Base-by-base conservation (phyloP, 2,113 vertebrate genomes). In the Nanorana parkeri region DNA sequence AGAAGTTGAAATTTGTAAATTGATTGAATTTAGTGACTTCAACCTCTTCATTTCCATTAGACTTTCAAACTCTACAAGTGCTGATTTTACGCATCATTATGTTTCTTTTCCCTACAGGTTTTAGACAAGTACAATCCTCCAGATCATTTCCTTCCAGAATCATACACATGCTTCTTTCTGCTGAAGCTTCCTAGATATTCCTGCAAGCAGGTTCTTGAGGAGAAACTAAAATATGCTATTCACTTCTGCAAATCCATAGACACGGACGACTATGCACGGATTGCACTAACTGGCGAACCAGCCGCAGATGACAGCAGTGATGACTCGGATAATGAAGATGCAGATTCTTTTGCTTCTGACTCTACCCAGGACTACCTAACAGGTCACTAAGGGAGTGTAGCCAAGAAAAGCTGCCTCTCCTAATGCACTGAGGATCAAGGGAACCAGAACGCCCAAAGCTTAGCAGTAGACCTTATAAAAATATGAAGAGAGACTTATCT, bases 161-260 rank as follows among this genome's bases (percentile, higher is more conserved):
- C 98, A 11, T 99, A 99, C 92, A 99, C 98, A 0, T 99, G 98
- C 85, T 99, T 99, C 93, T 99, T 99, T 90, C 92, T 99, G 86
- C 92, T 99, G 85, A 99, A 99, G 92, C 88, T 99, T 88, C 98
- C 98, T 81, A 92, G 97, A 81, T 99, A 99, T 88, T 99, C 97
- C 17, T 99, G 98, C 74, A 96, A 95, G 87, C 96, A 97, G 88
- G 98, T 99, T 0, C 93, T 99, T 58, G 96, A 99, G 88, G 97
- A 99, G 82, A 99, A 99, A 55, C 93, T 99, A 13, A 99, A 99
- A 78, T 99, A 99, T 0, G 98, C 98, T 86, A 99, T 99, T 83
- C 98, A 99, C 89, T 99, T 99, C 88, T 99, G 98, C 90, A 99
- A 99, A 83, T 99, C 97, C 20, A 99, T 99, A 86, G 98, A 99